Evolutionary conservation across 2,888 invertebrate genomes (phyloP).

Genomic region (Hydriomena furcata): DNA sequence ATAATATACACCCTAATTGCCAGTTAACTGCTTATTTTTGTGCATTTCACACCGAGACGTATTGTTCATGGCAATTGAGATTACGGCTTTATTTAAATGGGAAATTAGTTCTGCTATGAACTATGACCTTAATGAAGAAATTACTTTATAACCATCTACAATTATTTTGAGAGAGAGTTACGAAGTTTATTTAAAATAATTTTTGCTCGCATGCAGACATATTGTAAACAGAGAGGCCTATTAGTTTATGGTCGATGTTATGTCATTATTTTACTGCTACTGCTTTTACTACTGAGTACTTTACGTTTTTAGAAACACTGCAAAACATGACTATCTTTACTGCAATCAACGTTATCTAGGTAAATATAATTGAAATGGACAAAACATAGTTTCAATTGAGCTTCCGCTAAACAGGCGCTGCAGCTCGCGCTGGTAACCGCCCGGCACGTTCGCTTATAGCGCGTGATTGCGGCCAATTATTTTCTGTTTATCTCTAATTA

Average conservation of each 20-base stretch:
- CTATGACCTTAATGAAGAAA: slow-evolving; percentile 26
- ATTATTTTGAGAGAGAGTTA: slow-evolving; percentile 6
- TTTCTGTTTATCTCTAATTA: slow-evolving; percentile 84
- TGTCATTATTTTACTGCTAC: background rate
- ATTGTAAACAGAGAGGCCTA: background rate
- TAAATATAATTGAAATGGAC: slow-evolving; percentile 36
- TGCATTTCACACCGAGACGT: slow-evolving; percentile 17
- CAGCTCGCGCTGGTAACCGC: slow-evolving; percentile 39
- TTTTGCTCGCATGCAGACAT: background rate
- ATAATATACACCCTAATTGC: slow-evolving; percentile 24
- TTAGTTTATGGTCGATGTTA: background rate
- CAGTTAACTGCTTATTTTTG: slow-evolving; percentile 25
- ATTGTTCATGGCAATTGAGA: slow-evolving; percentile 3
- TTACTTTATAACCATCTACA: background rate
- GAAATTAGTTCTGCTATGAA: slow-evolving; percentile 29
- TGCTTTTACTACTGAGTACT: background rate
- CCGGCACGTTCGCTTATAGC: slow-evolving; percentile 67
- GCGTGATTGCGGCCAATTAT: slow-evolving; percentile 82
- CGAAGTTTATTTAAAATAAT: background rate
- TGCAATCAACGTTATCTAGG: background rate
- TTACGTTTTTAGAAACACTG: background rate
- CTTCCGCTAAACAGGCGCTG: slow-evolving; percentile 52
- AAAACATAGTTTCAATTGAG: slow-evolving; percentile 32
- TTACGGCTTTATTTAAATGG: slow-evolving; percentile 9
- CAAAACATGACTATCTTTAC: background rate